Base-by-base conservation (phyloP, 2,113 vertebrate species). In the Mugil cephalus region DNA sequence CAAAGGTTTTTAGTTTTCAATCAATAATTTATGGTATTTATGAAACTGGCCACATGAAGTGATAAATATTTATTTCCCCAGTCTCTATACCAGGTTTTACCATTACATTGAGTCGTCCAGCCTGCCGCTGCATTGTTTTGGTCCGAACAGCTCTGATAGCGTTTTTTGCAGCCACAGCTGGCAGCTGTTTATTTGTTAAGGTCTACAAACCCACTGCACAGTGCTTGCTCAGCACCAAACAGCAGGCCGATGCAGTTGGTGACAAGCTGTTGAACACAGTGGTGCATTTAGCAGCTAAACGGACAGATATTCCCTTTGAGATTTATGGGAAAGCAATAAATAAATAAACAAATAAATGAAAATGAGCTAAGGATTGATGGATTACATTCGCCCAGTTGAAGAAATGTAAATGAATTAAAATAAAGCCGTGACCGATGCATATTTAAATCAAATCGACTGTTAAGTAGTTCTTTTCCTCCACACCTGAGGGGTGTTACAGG, bases 171-270 rank as follows among this genome's bases (percentile, higher is more conserved):
- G 47, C 47, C n/a, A 48, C 46, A 48, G 46, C 46, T 52, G 51
- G 36, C 38, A 42, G 38, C 19, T 42, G 63, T 52, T 66, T 65
- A 30, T 30, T 34, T 53, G 38, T 38, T 48, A 66, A 14, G 38
- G 48, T 53, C n/a, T 1, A 52, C n/a, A 65, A 59, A 0, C 4
- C 62, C 63, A 66, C 18, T 43, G 48, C 21, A 18, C 38, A 43
- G 36, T 21, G 40, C 48, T 66, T 66, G 52, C 50, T 66, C 63
- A 66, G 63, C 63, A 53, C 38, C 47, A 21, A 10, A 11, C 55
- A 14, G 18, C 38, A 59, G 12, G 40, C 10, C 12, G 53, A 40
- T 18, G 47, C 19, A 19, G 47, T 3, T 12, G 47, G 18, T 18
- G 46, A 55, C 11, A 17, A 56, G 11, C 54, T 35, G 52, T 30